These are phyloP conservation scores for Ophiothrix spiculata DNA, from an alignment of 35 echinoderm and acorn worm genomes.

Conservation along the genomic window DNA sequence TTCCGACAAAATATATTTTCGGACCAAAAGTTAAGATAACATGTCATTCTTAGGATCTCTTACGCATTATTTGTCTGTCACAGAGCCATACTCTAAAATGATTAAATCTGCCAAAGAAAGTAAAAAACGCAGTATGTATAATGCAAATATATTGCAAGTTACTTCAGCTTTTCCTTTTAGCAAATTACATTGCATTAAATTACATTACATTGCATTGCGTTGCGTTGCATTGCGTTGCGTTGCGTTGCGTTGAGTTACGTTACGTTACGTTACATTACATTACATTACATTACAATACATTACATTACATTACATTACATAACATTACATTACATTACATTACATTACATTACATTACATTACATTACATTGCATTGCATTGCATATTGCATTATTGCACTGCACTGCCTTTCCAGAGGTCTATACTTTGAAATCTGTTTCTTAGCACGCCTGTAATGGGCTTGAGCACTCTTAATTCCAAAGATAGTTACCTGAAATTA, in stretches of 20 bases:
- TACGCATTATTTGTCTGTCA: too few species aligned
- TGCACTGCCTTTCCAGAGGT: background rate
- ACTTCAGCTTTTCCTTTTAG: too few species aligned
- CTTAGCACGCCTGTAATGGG: background rate
- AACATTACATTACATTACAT: background rate
- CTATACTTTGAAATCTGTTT: background rate
- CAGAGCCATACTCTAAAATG: too few species aligned
- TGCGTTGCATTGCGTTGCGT: background rate
- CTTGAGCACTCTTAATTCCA: background rate
- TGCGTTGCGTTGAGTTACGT: background rate
- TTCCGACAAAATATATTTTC: too few species aligned
- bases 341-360: background rate
- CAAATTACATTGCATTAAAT: background rate
- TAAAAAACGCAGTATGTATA: too few species aligned
- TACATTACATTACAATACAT: background rate
- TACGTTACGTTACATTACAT: background rate
- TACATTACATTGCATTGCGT: background rate
- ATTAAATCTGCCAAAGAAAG: too few species aligned
- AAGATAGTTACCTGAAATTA: background rate
- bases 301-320: background rate
- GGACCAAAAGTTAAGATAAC: too few species aligned
- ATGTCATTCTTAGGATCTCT: too few species aligned
- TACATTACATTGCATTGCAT: background rate
- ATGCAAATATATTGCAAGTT: too few species aligned
- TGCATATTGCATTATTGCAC: background rate